Percentiles rank a stretch among this genome's conserved stretches.
These are phyloP conservation scores for Podarcis lilfordi DNA, from an alignment of 2,797 vertebrate species.

Conservation along the genomic window DNA sequence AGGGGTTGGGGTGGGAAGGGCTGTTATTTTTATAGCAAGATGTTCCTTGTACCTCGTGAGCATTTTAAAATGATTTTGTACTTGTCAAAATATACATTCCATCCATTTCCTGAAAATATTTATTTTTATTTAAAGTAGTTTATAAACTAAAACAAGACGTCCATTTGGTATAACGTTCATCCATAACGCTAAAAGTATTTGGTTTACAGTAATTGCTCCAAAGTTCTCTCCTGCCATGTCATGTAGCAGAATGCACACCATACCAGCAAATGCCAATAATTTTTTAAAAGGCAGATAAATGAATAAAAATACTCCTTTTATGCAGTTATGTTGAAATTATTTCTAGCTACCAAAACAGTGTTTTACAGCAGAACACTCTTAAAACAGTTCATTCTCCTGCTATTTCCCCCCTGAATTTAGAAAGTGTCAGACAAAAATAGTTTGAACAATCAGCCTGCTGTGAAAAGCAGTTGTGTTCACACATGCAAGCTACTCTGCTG, in stretches of 20 bases:
- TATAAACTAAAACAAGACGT: constrained; percentile 47
- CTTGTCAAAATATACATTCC: constrained; percentile 79
- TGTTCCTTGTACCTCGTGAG: constrained; percentile 74
- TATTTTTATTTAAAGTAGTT: constrained; percentile 70
- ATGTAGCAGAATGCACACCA: constrained; percentile 45
- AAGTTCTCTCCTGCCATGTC: constrained; percentile 10
- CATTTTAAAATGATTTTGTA: constrained; percentile 77
- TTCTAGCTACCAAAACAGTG: constrained; percentile 17
- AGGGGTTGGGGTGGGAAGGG: constrained; percentile 56
- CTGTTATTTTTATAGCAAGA: constrained; percentile 79
- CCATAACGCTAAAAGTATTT: constrained; percentile 48
- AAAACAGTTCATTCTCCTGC: not conserved
- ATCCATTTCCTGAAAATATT: constrained; percentile 70
- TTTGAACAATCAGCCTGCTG: not conserved
- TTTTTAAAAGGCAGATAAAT: constrained; percentile 28
- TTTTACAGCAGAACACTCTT: constrained; percentile 16
- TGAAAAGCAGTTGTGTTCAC: not conserved
- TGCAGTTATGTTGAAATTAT: constrained; percentile 27
- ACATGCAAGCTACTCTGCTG: not conserved
- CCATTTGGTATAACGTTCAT: constrained; percentile 35
- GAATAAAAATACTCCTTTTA: not conserved
- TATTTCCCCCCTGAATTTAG: not conserved
- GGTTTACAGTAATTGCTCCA: constrained; percentile 43
- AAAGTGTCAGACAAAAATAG: not conserved
- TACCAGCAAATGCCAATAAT: constrained; percentile 60